Evolutionary conservation across 2,888 invertebrate species (phyloP).

Genomic region (Eledone cirrhosa): DNA sequence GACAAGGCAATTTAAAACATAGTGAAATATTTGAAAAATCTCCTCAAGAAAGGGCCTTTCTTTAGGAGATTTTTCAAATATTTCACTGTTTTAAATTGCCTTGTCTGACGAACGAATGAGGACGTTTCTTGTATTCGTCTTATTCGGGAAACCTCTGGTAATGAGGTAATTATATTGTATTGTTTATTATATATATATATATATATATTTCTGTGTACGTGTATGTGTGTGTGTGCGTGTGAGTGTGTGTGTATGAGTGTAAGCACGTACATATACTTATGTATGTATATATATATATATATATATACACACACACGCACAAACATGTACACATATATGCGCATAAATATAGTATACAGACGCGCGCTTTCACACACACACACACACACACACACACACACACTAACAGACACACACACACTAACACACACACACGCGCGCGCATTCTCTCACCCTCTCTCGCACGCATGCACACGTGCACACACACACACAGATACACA

Average conservation of each 20-base stretch:
- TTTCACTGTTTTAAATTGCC: too few species aligned
- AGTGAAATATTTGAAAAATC: not conserved
- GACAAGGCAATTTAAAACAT: too few species aligned
- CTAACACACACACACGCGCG: not conserved
- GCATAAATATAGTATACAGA: not conserved
- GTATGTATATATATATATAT: slow-evolving; percentile 4
- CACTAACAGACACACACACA: not conserved
- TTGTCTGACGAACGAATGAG: too few species aligned
- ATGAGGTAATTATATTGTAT: too few species aligned
- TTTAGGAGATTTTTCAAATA: not conserved
- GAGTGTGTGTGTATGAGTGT: not conserved
- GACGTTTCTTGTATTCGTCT: too few species aligned
- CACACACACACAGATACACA: not conserved
- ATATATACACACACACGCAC: not conserved
- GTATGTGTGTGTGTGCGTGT: not conserved
- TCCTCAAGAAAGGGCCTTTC: not conserved
- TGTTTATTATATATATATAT: too few species aligned
- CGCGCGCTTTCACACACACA: not conserved
- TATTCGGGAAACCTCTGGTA: too few species aligned
- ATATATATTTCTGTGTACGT: not conserved
- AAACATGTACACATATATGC: not conserved
- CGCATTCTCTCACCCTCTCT: not conserved
- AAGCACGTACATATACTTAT: not conserved
- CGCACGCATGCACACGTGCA: not conserved
- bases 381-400: not conserved